Base-by-base conservation (phyloP, 2,113 vertebrate genomes). In the Sander vitreus region DNA sequence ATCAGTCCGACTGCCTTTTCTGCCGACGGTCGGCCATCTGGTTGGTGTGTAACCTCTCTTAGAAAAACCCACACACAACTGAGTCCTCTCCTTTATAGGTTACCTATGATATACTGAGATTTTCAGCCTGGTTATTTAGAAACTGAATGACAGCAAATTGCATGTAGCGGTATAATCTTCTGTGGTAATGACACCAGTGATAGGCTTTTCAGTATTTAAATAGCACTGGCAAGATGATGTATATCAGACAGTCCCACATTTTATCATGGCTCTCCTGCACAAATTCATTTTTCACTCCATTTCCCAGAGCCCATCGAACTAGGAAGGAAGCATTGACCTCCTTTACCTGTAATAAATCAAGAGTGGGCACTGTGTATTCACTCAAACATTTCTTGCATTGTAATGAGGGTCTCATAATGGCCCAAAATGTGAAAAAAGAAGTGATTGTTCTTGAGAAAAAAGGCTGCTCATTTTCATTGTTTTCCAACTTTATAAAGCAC, bases 281-380 rank as follows among this genome's bases (percentile, higher is more conserved):
- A 81, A 50, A 73, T 77, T 59, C 6, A 43, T 82, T 88, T 82
- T 77, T 82, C 78, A 81, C 82, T 78, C 48, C 85, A 88, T 89
- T 91, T 89, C 73, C 83, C 73, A 80, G 33, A 69, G 57, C 11
- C 47, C 73, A 78, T 75, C 78, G 71, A 77, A 30, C 53, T 50
- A 66, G 59, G 62, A 82, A 59, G 48, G 68, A 57, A 73, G 72
- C 72, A 30, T 43, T 69, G 77, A 80, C 84, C 84, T 78, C 66
- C 30, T 57, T 60, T 43, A 67, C 79, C 72, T 84, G 43, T 85
- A 84, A 91, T 88, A 81, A 87, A 88, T 89, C 82, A 88, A 36
- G 23, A 58, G 62, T 68, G 54, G 53, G 9, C 43, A 58, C 43
- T 68, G 21, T 36, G 21, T 48, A 57, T 53, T 33, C 45, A 48